Evolutionary conservation across 2,888 invertebrate genomes (phyloP), one percentile per base, ranked within the genome.

Genomic region (Pristionchus mayeri): DNA sequence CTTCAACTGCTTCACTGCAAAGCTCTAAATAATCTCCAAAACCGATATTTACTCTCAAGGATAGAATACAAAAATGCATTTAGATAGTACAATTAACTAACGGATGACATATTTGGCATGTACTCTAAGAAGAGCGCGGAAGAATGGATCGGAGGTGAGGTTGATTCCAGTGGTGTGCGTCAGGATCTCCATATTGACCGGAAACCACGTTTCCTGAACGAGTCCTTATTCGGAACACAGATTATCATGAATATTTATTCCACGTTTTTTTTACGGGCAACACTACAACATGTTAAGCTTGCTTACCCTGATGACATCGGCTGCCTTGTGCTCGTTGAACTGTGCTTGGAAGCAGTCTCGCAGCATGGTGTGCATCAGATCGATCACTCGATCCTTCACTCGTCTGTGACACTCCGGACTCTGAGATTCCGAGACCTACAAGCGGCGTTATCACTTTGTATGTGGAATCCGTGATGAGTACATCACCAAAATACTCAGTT

Each of bases 321-420:
- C 3, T 16, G 75, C 75, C n/a, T 75, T 44, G 3, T 11, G 21
- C 21, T 75, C 75, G 3, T 21, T 9, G 21, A 21, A 44, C 16
- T 40, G 16, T 3, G 75, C 37, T 21, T 75, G 30, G 30, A 48
- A 27, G 30, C 13, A 13, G n/a, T 18, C 18, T 34, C 34, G 3
- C 34, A 92, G 86, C 52, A 92, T 89, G 11, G 86, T 67, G 67
- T 92, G 91, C 60, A 92, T 87, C 11, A 92, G 86, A 44, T 88
- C 86, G 84, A 91, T 90, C 71, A 92, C 89, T 34, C 91, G 71
- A 54, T 89, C 86, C n/a, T 85, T 85, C n/a, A 92, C 87, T 44
- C 91, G 85, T 11, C 85, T 50, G 83, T 92, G 90, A 21, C 50
- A 78, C 6, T 48, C 78, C n/a, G 3, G 21, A 27, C 27, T 27